phyloP scores from a whole-genome alignment of 2,797 vertebrate genomes.

The Lutjanus campechanus region DNA sequence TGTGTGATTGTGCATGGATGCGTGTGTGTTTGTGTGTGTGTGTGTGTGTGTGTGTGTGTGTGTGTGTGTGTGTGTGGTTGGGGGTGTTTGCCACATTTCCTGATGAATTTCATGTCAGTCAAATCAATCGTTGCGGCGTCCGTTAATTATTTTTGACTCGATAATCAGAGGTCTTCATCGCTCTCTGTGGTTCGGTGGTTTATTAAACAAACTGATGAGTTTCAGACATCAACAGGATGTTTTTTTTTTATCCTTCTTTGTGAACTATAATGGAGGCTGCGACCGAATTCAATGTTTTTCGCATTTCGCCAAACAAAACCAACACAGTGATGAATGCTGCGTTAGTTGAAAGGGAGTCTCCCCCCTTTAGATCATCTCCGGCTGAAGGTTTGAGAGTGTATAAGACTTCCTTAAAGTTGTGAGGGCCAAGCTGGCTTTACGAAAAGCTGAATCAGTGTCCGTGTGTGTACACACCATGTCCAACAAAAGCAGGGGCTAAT shows the following conservation, averaged over 20 bases:
- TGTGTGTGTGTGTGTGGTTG: background rate
- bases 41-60: background rate
- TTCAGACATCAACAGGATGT: slow-evolving; percentile 25
- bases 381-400: slow-evolving; percentile 64
- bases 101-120: slow-evolving; percentile 26
- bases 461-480: slow-evolving; percentile 80
- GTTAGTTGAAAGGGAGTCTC: slow-evolving; percentile 42
- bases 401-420: slow-evolving; percentile 78
- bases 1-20: background rate
- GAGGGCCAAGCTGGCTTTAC: slow-evolving; percentile 80
- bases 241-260: slow-evolving; percentile 18
- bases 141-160: slow-evolving; percentile 34
- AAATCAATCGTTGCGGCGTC: slow-evolving; percentile 17
- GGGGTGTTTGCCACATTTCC: slow-evolving; percentile 19
- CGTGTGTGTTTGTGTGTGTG: background rate
- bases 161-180: slow-evolving; percentile 16
- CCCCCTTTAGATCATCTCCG: slow-evolving; percentile 59
- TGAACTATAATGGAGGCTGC: background rate
- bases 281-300: slow-evolving; percentile 2
- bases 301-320: slow-evolving; percentile 38
- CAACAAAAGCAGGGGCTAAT: slow-evolving; percentile 85
- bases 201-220: background rate
- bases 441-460: slow-evolving; percentile 77
- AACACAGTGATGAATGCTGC: slow-evolving; percentile 38
- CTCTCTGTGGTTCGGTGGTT: slow-evolving; percentile 8